These are phyloP conservation scores for Drosophila suzukii DNA, from an alignment of 1,140 invertebrate species.

Conservation along the genomic window DNA sequence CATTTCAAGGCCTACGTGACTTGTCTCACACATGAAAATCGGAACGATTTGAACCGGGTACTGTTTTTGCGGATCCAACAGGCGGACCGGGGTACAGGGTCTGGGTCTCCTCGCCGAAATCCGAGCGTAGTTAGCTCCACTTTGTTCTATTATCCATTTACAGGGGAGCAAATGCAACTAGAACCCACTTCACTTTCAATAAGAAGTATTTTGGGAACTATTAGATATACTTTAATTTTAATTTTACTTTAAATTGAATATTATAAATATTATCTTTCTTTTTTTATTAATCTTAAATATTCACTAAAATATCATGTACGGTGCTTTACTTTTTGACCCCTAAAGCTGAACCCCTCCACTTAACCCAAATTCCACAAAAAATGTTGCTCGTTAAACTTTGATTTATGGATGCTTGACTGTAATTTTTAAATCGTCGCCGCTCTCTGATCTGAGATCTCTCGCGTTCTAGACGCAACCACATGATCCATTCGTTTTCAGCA, in stretches of 20 bases:
- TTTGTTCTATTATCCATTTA: conserved; percentile 29
- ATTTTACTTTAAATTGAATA: too few relatives aligned
- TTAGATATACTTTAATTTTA: too few relatives aligned
- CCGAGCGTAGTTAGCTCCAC: conserved; percentile 33
- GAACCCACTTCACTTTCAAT: too few relatives aligned
- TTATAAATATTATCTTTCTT: too few relatives aligned
- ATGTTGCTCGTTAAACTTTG: background rate
- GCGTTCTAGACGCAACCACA: conserved; percentile 22
- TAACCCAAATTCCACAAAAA: background rate
- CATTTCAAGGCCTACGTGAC: conserved; percentile 79
- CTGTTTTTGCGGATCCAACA: conserved; percentile 34
- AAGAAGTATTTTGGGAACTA: too few relatives aligned
- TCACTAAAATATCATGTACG: too few relatives aligned
- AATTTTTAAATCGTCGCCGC: conserved; percentile 33
- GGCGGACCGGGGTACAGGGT: conserved; percentile 30
- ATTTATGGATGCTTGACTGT: conserved; percentile 21
- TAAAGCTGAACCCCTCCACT: background rate
- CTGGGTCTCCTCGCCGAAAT: conserved; percentile 39
- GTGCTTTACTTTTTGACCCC: background rate
- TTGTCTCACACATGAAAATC: conserved; percentile 70
- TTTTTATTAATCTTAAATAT: too few relatives aligned
- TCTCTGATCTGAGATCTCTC: conserved; percentile 15
- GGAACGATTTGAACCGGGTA: conserved; percentile 45
- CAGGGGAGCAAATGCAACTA: background rate
- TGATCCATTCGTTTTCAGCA: conserved; percentile 52